phyloP scores from a whole-genome alignment of 37 sponge, comb jelly and placozoan genomes.

The Eunapius fragilis region DNA sequence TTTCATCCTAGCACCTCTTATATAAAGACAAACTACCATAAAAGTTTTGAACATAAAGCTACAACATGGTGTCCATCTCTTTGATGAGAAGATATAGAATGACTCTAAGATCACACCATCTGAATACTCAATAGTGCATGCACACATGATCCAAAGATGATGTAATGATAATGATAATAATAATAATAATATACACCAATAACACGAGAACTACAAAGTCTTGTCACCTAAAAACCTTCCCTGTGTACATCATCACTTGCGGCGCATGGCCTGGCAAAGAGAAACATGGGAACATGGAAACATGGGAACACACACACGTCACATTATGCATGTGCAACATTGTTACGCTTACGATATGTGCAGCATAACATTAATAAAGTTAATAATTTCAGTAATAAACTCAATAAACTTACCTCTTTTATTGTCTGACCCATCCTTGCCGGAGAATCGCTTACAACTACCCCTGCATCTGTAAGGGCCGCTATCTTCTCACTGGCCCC shows the following conservation, averaged over 20 bases:
- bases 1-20: too few relatives aligned
- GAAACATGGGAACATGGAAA: too few relatives aligned
- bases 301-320: too few relatives aligned
- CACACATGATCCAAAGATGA: not conserved
- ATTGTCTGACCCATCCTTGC: slow-evolving; percentile 88
- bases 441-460: slow-evolving; percentile 80
- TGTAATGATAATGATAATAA: too few relatives aligned
- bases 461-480: slow-evolving; percentile 78
- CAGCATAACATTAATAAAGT: not conserved
- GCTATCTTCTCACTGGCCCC: slow-evolving; percentile 95
- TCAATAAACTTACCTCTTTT: slow-evolving; percentile 57
- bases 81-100: too few relatives aligned
- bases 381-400: not conserved
- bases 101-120: too few relatives aligned
- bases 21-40: too few relatives aligned
- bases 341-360: too few relatives aligned
- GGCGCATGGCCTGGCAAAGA: not conserved
- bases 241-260: not conserved
- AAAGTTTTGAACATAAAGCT: too few relatives aligned
- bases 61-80: too few relatives aligned
- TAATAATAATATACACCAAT: not conserved
- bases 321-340: too few relatives aligned
- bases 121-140: not conserved
- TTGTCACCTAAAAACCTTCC: not conserved
- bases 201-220: slow-evolving; percentile 1